A percentile compares a stretch with the other conserved stretches of the same genome.
phyloP scores from a whole-genome alignment of 2,113 vertebrate species.

The Sinocyclocheilus anshuiensis region DNA sequence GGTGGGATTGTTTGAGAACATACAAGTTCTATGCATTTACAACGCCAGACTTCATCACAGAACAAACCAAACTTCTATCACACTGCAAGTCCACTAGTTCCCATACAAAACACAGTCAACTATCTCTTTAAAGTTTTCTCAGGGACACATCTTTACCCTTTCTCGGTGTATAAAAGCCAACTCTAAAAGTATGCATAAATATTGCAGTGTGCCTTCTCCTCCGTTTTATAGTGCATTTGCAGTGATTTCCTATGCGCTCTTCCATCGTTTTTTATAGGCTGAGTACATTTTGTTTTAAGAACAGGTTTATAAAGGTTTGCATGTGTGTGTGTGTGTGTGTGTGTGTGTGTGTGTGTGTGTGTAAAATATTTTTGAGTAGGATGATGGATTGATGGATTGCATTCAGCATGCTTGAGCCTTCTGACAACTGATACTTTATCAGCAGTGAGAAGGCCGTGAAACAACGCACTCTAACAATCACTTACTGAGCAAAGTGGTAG shows the following conservation, averaged over 20 bases:
- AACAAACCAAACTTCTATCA: constrained; percentile 1
- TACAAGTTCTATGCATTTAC: neutral
- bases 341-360: neutral
- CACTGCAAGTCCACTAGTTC: constrained; percentile 16
- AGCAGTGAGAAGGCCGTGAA: constrained; percentile 21
- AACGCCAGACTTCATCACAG: neutral
- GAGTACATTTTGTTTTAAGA: constrained; percentile 57
- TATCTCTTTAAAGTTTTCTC: constrained; percentile 32
- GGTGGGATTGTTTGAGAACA: neutral
- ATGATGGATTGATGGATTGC: constrained; percentile 16
- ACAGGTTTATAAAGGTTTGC: constrained; percentile 5
- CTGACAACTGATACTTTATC: constrained; percentile 37
- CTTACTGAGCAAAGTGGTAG: constrained; percentile 30
- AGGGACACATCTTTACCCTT: constrained; percentile 4
- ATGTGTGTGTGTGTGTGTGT: neutral
- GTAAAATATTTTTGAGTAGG: neutral
- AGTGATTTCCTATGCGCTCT: constrained; percentile 57
- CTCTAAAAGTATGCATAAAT: constrained; percentile 69
- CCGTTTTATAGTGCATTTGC: constrained; percentile 62
- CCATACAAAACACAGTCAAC: constrained; percentile 21
- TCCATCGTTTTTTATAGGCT: constrained; percentile 33
- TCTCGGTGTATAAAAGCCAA: constrained; percentile 59
- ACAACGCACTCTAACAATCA: constrained; percentile 18
- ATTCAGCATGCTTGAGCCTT: constrained; percentile 27
- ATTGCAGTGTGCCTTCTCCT: constrained; percentile 62